A percentile compares a stretch with the other conserved stretches of the same genome.
phyloP scores from a whole-genome alignment of 2,888 invertebrate genomes.

The Limnephilus rhombicus region DNA sequence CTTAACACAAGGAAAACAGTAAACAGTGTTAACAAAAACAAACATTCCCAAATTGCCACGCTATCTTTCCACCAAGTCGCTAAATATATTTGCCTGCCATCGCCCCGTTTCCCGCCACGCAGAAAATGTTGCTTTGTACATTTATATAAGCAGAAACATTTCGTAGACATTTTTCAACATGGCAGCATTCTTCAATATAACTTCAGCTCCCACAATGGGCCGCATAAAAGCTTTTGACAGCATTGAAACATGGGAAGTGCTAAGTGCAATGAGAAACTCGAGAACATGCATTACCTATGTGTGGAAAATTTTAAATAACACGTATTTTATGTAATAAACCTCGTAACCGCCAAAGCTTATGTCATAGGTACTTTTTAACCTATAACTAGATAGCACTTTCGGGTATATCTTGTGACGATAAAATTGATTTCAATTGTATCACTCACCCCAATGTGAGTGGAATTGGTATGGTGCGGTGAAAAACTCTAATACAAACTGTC shows the following conservation, averaged over 20 bases:
- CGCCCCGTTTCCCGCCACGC: background rate
- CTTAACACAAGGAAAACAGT: slow-evolving; percentile 1
- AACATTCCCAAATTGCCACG: background rate
- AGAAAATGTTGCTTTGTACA: background rate
- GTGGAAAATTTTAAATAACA: too few species aligned
- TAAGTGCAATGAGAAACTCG: background rate
- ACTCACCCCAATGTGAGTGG: too few species aligned
- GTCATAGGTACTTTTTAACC: too few species aligned
- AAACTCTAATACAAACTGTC: too few species aligned
- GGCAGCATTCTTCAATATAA: background rate
- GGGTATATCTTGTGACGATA: too few species aligned
- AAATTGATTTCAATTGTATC: too few species aligned
- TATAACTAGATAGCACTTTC: too few species aligned
- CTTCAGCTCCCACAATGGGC: background rate
- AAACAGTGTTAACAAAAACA: background rate
- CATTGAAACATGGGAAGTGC: background rate
- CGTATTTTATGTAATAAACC: too few species aligned
- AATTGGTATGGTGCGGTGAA: too few species aligned
- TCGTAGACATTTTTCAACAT: background rate
- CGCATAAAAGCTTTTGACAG: background rate
- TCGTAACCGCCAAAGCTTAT: too few species aligned
- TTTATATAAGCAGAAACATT: background rate
- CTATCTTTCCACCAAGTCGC: background rate
- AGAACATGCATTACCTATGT: background rate
- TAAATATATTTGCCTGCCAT: background rate